Evolutionary conservation across 2,888 invertebrate species (phyloP).

Genomic region (Papilio demoleus): DNA sequence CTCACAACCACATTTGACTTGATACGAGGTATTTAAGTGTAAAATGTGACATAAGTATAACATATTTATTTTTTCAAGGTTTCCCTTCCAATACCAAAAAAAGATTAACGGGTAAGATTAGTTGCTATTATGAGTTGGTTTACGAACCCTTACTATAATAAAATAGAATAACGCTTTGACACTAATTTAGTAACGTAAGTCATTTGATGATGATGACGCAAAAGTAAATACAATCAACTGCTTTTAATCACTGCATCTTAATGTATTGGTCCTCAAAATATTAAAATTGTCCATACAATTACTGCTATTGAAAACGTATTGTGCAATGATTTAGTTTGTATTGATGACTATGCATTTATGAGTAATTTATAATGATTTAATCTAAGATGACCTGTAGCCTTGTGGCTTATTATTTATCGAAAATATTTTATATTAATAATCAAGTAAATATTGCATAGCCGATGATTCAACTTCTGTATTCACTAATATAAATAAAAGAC

Average conservation of each 20-base stretch:
- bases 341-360: background rate
- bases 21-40: too few species aligned
- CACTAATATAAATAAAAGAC: conserved; percentile 1
- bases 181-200: background rate
- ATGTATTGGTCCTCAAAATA: background rate
- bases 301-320: background rate
- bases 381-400: background rate
- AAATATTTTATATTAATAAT: conserved; percentile 7
- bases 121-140: too few species aligned
- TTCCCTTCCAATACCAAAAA: too few species aligned
- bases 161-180: too few species aligned
- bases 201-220: too few species aligned
- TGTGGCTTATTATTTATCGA: background rate
- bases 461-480: background rate
- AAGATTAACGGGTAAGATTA: too few species aligned
- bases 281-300: background rate
- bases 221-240: too few species aligned
- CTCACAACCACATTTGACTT: too few species aligned
- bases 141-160: too few species aligned
- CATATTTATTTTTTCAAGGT: too few species aligned
- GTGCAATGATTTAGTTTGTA: background rate
- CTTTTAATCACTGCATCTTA: too few species aligned
- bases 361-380: conserved; percentile 7
- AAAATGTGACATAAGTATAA: too few species aligned
- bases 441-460: background rate